Evolutionary conservation across 2,797 vertebrate genomes (phyloP).

Genomic region (Argya squamiceps): DNA sequence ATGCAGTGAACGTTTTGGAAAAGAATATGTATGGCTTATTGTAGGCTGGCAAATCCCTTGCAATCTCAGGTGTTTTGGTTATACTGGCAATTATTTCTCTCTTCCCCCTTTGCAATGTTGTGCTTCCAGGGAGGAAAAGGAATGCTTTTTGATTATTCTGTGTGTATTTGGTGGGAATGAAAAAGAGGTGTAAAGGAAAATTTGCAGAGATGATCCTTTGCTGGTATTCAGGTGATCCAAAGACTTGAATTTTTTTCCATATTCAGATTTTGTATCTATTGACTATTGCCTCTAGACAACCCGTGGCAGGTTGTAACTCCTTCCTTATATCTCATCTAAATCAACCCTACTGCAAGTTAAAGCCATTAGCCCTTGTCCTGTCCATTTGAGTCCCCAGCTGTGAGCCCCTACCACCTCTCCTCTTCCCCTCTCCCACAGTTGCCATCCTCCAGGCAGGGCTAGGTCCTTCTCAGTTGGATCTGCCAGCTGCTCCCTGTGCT

Average conservation of each 20-base stretch:
- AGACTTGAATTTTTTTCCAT: neutral
- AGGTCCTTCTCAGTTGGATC: neutral
- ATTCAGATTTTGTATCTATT: neutral
- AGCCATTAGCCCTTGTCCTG: neutral
- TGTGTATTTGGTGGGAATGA: neutral
- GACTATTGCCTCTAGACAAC: neutral
- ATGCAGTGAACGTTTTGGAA: neutral
- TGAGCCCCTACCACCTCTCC: neutral
- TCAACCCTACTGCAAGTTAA: neutral
- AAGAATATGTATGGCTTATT: neutral
- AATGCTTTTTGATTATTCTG: neutral
- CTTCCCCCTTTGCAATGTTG: neutral
- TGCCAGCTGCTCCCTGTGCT: neutral
- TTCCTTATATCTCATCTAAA: neutral
- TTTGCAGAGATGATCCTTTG: neutral
- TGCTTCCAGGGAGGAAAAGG: neutral
- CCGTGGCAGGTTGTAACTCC: neutral
- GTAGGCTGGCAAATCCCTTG: neutral
- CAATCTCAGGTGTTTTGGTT: neutral
- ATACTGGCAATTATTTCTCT: neutral
- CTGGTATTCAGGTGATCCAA: neutral
- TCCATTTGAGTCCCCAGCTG: neutral
- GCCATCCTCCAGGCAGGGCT: neutral
- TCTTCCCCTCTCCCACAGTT: rapidly evolving
- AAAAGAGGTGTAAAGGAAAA: neutral